Evolutionary conservation across 2,797 vertebrate genomes (phyloP).

Genomic region (Danio albolineatus): DNA sequence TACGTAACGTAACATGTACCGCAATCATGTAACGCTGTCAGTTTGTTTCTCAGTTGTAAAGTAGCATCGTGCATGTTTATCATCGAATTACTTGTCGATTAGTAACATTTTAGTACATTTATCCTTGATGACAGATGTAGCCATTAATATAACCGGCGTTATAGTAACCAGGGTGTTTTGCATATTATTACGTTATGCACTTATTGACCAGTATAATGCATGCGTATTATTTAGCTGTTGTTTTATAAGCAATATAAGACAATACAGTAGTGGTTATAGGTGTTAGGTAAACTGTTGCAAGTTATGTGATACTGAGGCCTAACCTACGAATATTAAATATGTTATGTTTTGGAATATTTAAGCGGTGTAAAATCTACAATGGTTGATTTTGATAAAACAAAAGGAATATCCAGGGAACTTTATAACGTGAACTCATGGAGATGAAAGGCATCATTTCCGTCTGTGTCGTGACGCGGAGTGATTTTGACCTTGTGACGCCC

Average conservation of each 20-base stretch:
- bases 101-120: not conserved
- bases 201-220: not conserved
- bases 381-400: not conserved
- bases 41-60: not conserved
- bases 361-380: not conserved
- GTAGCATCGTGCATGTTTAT: not conserved
- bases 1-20: not conserved
- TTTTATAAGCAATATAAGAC: not conserved
- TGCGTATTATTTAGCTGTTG: not conserved
- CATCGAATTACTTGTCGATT: not conserved
- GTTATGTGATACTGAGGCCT: not conserved
- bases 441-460: conserved; percentile 58
- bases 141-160: not conserved
- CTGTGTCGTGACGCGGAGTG: conserved; percentile 61
- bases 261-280: not conserved
- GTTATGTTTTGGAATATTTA: not conserved
- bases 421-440: conserved; percentile 2
- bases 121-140: not conserved
- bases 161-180: not conserved
- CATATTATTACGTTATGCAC: not conserved
- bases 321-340: not conserved
- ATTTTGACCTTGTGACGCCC: conserved; percentile 84
- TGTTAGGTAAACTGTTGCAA: not conserved
- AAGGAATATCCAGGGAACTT: not conserved
- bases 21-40: not conserved